Percentiles rank a stretch among this genome's conserved stretches.
phyloP scores from a whole-genome alignment of 2,113 vertebrate species.

The Aythya baeri region DNA sequence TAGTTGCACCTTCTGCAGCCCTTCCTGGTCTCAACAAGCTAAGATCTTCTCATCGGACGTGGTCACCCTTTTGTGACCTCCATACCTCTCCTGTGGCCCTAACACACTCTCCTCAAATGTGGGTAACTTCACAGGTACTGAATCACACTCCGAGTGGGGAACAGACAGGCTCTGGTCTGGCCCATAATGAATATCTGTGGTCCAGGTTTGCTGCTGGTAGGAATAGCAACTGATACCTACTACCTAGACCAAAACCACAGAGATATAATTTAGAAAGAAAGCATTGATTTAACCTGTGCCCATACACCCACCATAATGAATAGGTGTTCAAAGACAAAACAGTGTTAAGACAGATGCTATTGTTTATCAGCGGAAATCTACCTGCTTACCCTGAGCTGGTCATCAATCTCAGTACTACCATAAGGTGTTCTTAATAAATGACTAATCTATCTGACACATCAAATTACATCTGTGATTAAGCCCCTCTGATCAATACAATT shows the following conservation, averaged over 20 bases:
- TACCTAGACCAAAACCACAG: background rate
- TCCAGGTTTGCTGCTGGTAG: background rate
- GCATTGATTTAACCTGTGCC: background rate
- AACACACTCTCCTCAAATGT: background rate
- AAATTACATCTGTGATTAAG: constrained; percentile 37
- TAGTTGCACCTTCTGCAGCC: background rate
- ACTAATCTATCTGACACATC: constrained; percentile 26
- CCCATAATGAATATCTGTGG: background rate
- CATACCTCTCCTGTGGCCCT: background rate
- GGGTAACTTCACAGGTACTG: rapidly evolving
- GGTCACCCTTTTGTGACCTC: background rate
- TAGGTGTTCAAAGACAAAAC: background rate
- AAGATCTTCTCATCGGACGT: background rate
- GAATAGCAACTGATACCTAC: background rate
- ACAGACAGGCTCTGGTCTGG: background rate
- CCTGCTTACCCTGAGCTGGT: background rate
- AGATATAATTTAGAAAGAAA: background rate
- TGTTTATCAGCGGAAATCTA: background rate
- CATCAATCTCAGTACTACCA: background rate
- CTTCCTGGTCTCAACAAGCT: background rate
- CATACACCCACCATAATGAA: background rate
- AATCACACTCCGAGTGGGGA: background rate
- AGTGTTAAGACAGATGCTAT: rapidly evolving
- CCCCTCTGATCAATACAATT: constrained; percentile 17
- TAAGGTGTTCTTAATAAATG: background rate